Conservation (phyloP, 1,140 invertebrate species). For the Zaprionus gabonicus region DNA sequence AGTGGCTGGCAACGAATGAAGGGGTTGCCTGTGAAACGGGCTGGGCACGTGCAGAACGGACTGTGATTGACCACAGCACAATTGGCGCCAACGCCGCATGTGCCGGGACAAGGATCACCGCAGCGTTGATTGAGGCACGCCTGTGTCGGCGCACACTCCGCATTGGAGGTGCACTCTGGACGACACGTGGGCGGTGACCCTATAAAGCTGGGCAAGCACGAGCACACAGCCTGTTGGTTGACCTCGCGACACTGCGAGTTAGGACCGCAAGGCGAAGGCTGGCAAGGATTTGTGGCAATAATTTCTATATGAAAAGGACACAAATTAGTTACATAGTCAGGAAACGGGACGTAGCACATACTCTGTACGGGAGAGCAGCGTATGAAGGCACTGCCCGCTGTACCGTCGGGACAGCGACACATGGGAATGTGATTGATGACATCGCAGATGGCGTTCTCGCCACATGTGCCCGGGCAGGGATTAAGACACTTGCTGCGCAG, state of each 20-base stretch:
- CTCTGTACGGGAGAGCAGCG: constrained; percentile 84
- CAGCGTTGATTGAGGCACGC: constrained; percentile 90
- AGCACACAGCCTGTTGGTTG: constrained; percentile 88
- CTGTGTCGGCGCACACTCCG: constrained; percentile 88
- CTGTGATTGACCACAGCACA: constrained; percentile 93
- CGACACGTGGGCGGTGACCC: constrained; percentile 89
- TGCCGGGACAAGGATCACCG: constrained; percentile 91
- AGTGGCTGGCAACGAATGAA: constrained; percentile 88
- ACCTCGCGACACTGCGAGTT: constrained; percentile 90
- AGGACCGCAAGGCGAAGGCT: constrained; percentile 91
- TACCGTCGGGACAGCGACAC: constrained; percentile 90
- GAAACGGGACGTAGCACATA: constrained; percentile 74
- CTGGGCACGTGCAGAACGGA: constrained; percentile 91
- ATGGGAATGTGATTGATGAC: constrained; percentile 91
- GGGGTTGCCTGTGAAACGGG: constrained; percentile 91
- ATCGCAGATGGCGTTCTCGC: constrained; percentile 90
- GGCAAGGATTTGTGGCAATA: constrained; percentile 87
- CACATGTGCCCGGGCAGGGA: constrained; percentile 92
- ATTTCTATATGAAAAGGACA: constrained; percentile 86
- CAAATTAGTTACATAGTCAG: constrained; percentile 68
- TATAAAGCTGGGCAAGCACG: constrained; percentile 88
- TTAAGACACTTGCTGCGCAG: constrained; percentile 92
- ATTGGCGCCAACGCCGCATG: constrained; percentile 90
- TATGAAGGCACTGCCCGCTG: constrained; percentile 90
- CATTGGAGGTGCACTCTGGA: constrained; percentile 90